These are phyloP conservation scores for Orientallactaga bullata DNA, from an alignment of 2,113 vertebrate species.

Conservation along the genomic window DNA sequence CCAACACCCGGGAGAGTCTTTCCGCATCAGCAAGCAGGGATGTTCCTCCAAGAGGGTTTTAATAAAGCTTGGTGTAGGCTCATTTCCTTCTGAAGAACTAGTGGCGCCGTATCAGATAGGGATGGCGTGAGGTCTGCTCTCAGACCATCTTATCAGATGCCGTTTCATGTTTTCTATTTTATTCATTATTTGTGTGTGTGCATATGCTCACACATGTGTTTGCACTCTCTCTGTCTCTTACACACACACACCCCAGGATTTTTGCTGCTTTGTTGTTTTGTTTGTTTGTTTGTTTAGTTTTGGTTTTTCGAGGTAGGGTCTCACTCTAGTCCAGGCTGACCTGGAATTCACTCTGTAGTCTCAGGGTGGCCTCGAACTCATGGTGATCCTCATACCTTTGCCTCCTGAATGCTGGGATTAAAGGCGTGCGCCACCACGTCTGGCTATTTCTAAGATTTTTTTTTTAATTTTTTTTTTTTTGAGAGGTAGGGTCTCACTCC, in stretches of 20 bases:
- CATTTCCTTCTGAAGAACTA: conserved; percentile 30
- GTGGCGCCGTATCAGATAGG: not conserved
- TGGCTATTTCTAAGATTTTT: no score
- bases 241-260: no score
- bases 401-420: no score
- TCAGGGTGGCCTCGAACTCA: no score
- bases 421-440: no score
- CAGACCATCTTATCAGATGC: not conserved
- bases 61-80: not conserved
- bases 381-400: no score
- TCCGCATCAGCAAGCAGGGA: not conserved
- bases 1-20: not conserved
- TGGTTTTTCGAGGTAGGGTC: not conserved
- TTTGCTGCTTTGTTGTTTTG: not conserved
- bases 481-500: no score
- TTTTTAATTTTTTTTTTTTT: no score
- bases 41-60: not conserved
- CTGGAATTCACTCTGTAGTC: no score
- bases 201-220: not conserved
- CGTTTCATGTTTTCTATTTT: not conserved
- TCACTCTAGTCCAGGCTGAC: no score
- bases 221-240: no score
- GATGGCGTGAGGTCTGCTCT: not conserved
- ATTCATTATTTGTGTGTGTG: not conserved
- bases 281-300: no score